Percentiles rank a stretch among this genome's conserved stretches.
These are phyloP conservation scores for Neogale vison DNA, from an alignment of 2,113 vertebrate species.

Conservation along the genomic window DNA sequence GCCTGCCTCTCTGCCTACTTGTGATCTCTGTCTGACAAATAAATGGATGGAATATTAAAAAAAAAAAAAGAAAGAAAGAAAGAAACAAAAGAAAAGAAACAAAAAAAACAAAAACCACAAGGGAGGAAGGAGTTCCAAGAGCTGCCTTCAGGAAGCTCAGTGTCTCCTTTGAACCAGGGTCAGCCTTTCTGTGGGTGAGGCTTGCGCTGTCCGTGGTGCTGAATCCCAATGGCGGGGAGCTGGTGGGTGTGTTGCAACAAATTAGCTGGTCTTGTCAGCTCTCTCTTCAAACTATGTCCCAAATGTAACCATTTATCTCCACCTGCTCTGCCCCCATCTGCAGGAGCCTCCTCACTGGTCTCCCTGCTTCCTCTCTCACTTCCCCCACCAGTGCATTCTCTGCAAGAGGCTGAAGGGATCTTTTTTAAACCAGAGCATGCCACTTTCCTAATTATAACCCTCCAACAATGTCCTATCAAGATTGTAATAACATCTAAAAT, in stretches of 20 bases:
- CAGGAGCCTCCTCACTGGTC: background rate
- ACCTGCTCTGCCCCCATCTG: background rate
- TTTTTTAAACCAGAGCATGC: background rate
- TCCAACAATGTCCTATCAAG: background rate
- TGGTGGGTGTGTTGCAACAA: background rate
- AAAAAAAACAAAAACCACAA: background rate
- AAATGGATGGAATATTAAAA: no score
- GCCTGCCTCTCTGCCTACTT: no score
- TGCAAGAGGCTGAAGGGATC: background rate
- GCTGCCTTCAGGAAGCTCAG: background rate
- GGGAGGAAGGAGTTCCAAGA: background rate
- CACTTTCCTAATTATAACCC: background rate
- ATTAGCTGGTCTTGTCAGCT: background rate
- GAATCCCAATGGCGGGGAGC: rapidly evolving
- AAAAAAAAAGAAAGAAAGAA: no score
- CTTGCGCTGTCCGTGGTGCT: slow-evolving; percentile 55
- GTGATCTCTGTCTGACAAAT: no score
- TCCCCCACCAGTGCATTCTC: background rate
- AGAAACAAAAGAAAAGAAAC: no score
- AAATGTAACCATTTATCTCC: background rate
- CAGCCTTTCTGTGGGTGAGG: rapidly evolving
- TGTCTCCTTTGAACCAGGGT: background rate
- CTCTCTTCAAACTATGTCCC: background rate
- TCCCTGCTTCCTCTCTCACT: background rate
- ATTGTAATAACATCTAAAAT: background rate